Evolutionary conservation across 1,140 invertebrate genomes (phyloP), one percentile per base, ranked within the genome.

Genomic region (Lucilia cuprina): DNA sequence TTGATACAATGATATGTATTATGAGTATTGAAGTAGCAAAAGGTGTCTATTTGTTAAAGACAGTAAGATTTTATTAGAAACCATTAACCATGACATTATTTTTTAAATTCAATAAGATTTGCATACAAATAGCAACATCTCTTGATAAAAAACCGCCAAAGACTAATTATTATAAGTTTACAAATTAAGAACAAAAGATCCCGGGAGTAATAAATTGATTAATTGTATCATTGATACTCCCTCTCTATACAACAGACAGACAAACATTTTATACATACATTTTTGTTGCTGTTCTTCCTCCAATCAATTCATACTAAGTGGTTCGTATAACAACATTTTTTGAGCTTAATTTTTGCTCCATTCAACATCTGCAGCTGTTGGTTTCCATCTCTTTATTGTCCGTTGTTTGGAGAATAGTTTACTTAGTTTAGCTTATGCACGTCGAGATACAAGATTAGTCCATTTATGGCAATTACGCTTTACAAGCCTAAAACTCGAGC

Each of bases 371-470:
- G 65, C 65, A 70, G 65, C 65, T 70, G 65, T 70, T 70, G 19
- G 65, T 70, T 70, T 70, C 60, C 19, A 17, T 19, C 19, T 19
- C 19, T 21, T 70, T 12, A 55, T 17, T 55, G 50, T 10, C 19
- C 21, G 19, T 70, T 19, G n/a, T 19, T 70, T 70, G 12, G n/a
- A 70, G 65, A 70, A 70, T 21, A 70, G 65, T 70, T 70, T 70
- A 19, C n/a, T 19, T 70, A 19, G 9, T 70, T 19, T 70, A 41
- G 47, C 77, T 80, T 80, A 80, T 80, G 77, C 77, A 80, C 77
- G 77, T 80, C 41, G 41, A 80, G 77, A 80, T 80, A 80, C 77
- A 80, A 80, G 77, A 80, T 80, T 80, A 80, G 77, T 80, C 77
- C 77, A 80, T 80, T 80, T 80, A 80, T 50, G 77, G 77, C 77